phyloP scores from a whole-genome alignment of 2,113 vertebrate species.

The Stomatorhinus ivindoensis region DNA sequence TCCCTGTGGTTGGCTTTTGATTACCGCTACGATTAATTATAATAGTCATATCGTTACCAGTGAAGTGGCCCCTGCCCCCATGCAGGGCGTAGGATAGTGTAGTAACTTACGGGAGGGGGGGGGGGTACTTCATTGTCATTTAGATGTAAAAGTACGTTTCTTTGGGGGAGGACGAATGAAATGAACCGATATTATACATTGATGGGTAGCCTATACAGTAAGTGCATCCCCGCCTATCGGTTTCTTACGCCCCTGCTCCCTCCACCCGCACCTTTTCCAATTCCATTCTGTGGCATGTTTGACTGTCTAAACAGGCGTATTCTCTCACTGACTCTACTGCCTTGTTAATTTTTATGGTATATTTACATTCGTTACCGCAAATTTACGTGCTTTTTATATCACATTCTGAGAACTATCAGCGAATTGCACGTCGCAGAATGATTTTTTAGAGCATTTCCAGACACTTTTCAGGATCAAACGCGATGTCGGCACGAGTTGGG shows the following conservation, averaged over 20 bases:
- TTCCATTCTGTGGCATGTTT: not conserved
- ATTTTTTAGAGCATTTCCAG: not conserved
- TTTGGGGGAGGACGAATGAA: not conserved
- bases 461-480: not conserved
- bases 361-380: not conserved
- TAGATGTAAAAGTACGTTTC: too few relatives aligned
- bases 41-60: not conserved
- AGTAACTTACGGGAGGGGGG: too few relatives aligned
- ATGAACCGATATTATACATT: not conserved
- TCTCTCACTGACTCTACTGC: not conserved
- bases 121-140: too few relatives aligned
- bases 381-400: not conserved
- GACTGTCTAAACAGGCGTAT: not conserved
- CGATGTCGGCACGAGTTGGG: not conserved
- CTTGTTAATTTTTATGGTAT: not conserved
- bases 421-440: not conserved
- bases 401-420: not conserved
- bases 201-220: too few relatives aligned
- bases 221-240: too few relatives aligned
- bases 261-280: not conserved
- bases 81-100: too few relatives aligned
- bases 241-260: too few relatives aligned
- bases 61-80: not conserved
- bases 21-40: not conserved
- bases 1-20: not conserved